Conservation (phyloP, 2,797 vertebrate species). For the Sciurus carolinensis region DNA sequence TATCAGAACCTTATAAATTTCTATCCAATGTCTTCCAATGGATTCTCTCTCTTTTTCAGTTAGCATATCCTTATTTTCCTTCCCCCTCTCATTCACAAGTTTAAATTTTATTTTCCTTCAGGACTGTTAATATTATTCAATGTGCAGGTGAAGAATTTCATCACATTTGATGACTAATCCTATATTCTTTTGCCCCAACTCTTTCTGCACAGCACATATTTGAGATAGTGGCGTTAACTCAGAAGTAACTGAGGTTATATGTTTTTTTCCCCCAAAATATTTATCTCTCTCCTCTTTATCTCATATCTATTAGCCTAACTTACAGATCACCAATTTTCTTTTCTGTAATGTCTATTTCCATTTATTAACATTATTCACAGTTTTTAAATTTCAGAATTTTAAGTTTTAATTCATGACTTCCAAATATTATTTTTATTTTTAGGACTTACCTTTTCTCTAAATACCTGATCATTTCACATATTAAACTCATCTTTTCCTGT, state of each 20-base stretch:
- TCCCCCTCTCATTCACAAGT: neutral
- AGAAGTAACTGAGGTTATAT: neutral
- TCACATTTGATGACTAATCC: neutral
- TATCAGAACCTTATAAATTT: neutral
- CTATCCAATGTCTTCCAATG: neutral
- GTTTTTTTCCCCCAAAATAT: neutral
- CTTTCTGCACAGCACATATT: neutral
- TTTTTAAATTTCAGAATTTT: constrained; percentile 1
- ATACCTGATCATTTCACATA: no score
- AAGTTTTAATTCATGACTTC: neutral
- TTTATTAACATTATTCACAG: neutral
- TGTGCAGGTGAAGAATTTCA: neutral
- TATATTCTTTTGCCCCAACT: neutral
- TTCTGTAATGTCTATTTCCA: neutral
- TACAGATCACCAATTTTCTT: neutral
- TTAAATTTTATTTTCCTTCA: no score
- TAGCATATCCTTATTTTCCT: no score
- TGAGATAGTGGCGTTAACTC: neutral
- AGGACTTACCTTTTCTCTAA: neutral
- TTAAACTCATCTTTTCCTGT: neutral
- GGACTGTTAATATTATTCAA: no score
- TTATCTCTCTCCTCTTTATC: neutral
- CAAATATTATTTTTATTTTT: neutral
- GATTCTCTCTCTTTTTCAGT: no score
- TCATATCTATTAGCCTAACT: neutral